Base-by-base conservation (phyloP, 2,797 vertebrate genomes). In the Artibeus lituratus region DNA sequence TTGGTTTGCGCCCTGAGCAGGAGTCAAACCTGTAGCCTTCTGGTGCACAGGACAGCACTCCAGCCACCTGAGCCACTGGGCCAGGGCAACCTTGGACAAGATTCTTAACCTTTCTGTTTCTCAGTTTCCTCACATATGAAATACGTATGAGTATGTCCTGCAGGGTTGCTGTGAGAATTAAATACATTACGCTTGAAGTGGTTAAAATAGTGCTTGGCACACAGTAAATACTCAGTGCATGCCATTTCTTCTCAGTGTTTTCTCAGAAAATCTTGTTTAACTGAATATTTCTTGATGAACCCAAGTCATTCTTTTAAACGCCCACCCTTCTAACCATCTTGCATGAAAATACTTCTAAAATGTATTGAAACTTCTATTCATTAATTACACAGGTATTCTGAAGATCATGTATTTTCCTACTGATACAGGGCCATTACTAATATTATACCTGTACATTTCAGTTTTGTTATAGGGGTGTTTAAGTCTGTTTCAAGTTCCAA, bases 251-350 rank as follows among this genome's bases (percentile, higher is more conserved):
- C 47, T 57, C 6, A 70, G 0, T 24, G 15, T 92, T 89, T 78
- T 81, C 74, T 86, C 11, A 65, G 84, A 95, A 29, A 86, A 53
- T 85, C 86, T 94, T 67, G 62, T 14, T 26, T 83, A 44, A 51
- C 16, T 83, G 22, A 82, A 1, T 62, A 73, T 84, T 84, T 84
- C 47, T 70, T 87, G 21, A 81, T 88, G 74, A 82, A 42, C 35
- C 78, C 67, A 87, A 89, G 29, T 42, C 51, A 73, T 92, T 94
- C 21, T 93, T 86, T 94, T 82, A 65, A 94, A 70, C 10, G 94
- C 10, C 39, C 26, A 80, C 21, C 83, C 57, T 42, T 67, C 86
- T 94, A 88, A 53, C 21, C 15, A 39, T 51, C 10, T 82, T 73
- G 8, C 12, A 29, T 81, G 16, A 84, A 84, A 77, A 32, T 85